Evolutionary conservation across 2,113 vertebrate genomes (phyloP).

Genomic region (Heteronetta atricapilla): DNA sequence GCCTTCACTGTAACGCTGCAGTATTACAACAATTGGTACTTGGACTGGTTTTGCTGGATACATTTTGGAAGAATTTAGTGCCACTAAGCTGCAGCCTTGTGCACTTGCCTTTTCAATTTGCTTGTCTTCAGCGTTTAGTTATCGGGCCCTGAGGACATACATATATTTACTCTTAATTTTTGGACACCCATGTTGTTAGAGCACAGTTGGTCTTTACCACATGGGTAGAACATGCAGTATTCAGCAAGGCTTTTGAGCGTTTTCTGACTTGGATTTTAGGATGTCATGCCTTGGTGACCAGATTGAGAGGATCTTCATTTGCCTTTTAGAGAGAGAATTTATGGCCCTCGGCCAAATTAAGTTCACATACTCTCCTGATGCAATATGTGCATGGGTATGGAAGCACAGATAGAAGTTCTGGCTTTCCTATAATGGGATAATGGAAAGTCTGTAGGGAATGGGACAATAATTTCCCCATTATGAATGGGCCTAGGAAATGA

Average conservation of each 20-base stretch:
- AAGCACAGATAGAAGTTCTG: constrained; percentile 55
- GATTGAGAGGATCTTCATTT: constrained; percentile 57
- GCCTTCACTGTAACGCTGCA: background rate
- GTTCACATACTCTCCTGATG: constrained; percentile 33
- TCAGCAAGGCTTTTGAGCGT: background rate
- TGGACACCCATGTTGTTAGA: background rate
- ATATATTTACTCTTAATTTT: background rate
- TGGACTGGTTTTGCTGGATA: background rate
- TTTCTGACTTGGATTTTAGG: background rate
- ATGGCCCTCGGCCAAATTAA: constrained; percentile 25
- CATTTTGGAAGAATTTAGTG: background rate
- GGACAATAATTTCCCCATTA: constrained; percentile 72
- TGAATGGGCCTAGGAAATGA: constrained; percentile 68
- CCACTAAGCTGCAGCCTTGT: background rate
- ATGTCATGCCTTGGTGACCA: constrained; percentile 51
- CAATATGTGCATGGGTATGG: constrained; percentile 30
- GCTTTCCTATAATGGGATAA: constrained; percentile 19
- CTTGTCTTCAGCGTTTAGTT: background rate
- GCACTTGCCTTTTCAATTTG: background rate
- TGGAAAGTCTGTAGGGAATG: constrained; percentile 59
- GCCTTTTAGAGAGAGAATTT: constrained; percentile 50
- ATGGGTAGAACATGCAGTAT: background rate
- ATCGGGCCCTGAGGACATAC: background rate
- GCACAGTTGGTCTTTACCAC: background rate
- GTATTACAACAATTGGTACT: background rate